A percentile compares a stretch with the other conserved stretches of the same genome.
phyloP scores from a whole-genome alignment of 2,888 invertebrate genomes.

The Epinotia nisella region DNA sequence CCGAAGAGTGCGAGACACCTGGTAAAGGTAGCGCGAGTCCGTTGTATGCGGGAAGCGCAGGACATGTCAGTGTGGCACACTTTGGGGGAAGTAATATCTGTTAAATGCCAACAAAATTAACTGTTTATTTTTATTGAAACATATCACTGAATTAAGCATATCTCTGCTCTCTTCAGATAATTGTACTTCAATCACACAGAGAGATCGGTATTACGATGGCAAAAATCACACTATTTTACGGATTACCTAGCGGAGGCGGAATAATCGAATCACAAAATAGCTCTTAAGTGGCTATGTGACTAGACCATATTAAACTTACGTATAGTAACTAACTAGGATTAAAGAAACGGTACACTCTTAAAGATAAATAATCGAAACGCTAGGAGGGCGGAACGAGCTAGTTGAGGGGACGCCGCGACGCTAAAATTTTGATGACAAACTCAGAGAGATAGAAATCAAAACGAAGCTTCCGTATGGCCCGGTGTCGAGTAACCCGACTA shows the following conservation, averaged over 20 bases:
- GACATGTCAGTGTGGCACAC: too few relatives aligned
- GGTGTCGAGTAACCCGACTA: background rate
- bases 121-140: background rate
- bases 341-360: slow-evolving; percentile 50
- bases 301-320: slow-evolving; percentile 36
- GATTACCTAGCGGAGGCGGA: slow-evolving; percentile 45
- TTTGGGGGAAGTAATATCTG: too few relatives aligned
- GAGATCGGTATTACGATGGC: background rate
- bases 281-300: slow-evolving; percentile 47
- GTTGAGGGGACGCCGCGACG: slow-evolving; percentile 54
- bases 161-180: background rate
- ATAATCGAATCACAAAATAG: slow-evolving; percentile 44
- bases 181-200: background rate
- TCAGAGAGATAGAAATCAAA: slow-evolving; percentile 46
- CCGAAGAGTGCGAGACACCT: too few relatives aligned
- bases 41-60: too few relatives aligned
- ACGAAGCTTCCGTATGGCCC: slow-evolving; percentile 24
- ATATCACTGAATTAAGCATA: background rate
- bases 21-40: too few relatives aligned
- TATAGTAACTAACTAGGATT: slow-evolving; percentile 25
- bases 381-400: slow-evolving; percentile 48
- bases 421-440: slow-evolving; percentile 53
- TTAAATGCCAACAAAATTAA: too few relatives aligned
- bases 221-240: slow-evolving; percentile 35
- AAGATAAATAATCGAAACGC: slow-evolving; percentile 60